Conservation (phyloP, 2,888 invertebrate species). For the Idaea dimidiata region DNA sequence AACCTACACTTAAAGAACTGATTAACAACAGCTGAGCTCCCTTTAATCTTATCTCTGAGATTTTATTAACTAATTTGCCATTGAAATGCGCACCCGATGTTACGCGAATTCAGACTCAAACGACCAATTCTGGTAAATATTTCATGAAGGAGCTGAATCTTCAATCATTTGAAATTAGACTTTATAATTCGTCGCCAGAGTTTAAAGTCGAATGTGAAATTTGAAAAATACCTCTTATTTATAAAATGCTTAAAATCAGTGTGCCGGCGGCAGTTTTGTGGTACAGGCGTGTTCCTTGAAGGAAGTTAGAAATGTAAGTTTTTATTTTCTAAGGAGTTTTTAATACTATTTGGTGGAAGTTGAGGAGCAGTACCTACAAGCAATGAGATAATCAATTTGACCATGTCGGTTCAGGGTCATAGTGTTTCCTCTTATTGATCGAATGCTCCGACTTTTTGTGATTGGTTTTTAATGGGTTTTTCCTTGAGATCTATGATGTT, state of each 20-base stretch:
- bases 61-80: background rate
- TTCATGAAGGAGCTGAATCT: background rate
- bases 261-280: background rate
- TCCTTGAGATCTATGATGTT: background rate
- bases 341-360: background rate
- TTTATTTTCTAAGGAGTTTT: constrained; percentile 4
- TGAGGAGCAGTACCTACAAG: background rate
- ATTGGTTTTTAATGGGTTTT: background rate
- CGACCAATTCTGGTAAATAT: background rate
- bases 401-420: background rate
- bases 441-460: background rate
- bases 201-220: background rate
- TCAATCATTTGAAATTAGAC: background rate
- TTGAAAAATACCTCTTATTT: background rate
- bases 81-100: background rate
- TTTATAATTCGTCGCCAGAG: background rate
- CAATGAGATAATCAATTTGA: background rate
- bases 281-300: background rate
- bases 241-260: constrained; percentile 1
- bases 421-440: background rate
- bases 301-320: background rate
- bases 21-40: background rate
- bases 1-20: too few relatives aligned
- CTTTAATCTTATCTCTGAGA: background rate
- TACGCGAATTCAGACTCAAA: background rate